Base-by-base conservation (phyloP, 2,888 invertebrate species). In the Pilophorus perplexus region DNA sequence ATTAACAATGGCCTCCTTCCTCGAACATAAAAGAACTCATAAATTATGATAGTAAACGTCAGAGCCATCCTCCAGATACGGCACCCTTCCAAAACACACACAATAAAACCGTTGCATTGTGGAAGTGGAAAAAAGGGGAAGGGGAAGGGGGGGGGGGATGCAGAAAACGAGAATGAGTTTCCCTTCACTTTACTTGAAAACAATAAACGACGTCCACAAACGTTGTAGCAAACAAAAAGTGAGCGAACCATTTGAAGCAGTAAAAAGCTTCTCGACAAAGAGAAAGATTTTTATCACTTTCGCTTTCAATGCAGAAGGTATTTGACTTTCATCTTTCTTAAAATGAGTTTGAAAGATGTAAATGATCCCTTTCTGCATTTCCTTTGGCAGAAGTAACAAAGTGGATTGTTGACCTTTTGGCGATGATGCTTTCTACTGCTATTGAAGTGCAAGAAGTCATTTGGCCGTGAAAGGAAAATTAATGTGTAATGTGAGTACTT, bases 21-120 rank as follows among this genome's bases (percentile, higher is more conserved):
- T 18, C n/a, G 14, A 22, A 44, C 62, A 44, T 62, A 67, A 67
- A 67, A 62, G 60, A 16, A 12, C 27, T 46, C 48, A 40, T 67
- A 67, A 67, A 67, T 67, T 67, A 67, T 67, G 67, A 67, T 64
- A 67, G 67, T 67, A 67, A 67, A 67, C 20, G 67, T 67, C 67
- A 64, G 38, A 12, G 3, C 18, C 67, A 64, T 37, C 64, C 52
- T 44, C 52, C 23, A 52, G 44, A 50, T 52, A 62, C 62, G 62
- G 42, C 59, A 59, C 59, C 59, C 59, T 59, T 42, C 59, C 23
- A 59, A 59, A 59, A 59, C 59, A 59, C 59, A 25, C 59, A 42
- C 59, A 59, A 59, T 59, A 59, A 59, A 59, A 59, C 59, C 42
- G 59, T 14, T 14, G 23, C 23, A 23, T 42, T 12, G 33, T 33